Base-by-base conservation (phyloP, 2,888 invertebrate genomes). In the Bimastos eiseni region DNA sequence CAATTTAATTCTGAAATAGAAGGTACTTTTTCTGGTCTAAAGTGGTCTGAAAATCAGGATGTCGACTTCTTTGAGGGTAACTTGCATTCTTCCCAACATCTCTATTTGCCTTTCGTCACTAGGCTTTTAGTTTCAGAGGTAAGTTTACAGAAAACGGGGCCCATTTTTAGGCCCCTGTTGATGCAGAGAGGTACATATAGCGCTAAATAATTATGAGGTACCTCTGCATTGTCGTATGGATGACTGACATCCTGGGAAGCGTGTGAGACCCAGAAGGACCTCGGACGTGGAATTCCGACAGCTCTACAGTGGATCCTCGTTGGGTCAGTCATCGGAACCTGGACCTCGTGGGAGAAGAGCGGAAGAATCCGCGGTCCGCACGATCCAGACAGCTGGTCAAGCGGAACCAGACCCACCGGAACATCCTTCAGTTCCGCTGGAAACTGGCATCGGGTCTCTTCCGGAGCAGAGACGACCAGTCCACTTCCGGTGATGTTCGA, bases 231-330 rank as follows among this genome's bases (percentile, higher is more conserved):
- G 70, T n/a, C n/a, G 70, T 70, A 8, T 17, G 70, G 34, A n/a
- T 89, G 41, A 36, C 24, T 36, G 55, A 19, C 11, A 21, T 44
- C 70, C 11, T 83, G 83, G 15, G 30, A 37, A 36, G 90, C 55
- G 21, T 92, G 92, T 30, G 92, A 90, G 3, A 92, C 83, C 92
- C 92, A 92, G 88, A 91, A 91, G 33, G 92, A 91, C 89, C 91
- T 90, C 30, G 92, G 92, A 13, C 86, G 36, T 13, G 92, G 92
- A n/a, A 88, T 83, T 6, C 92, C 92, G 4, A 92, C 91, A 1
- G 92, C 92, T 17, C 92, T 90, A 88, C 92, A 92, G 83, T 91
- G 90, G 33, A 92, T 86, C 38, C 88, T 84, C 37, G 91, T 89
- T 30, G 83, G 38, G 33, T 91, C 92, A 21, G 92, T 92, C 83